Conservation (phyloP, 2,888 invertebrate species). For the Cacoxenus indagator region DNA sequence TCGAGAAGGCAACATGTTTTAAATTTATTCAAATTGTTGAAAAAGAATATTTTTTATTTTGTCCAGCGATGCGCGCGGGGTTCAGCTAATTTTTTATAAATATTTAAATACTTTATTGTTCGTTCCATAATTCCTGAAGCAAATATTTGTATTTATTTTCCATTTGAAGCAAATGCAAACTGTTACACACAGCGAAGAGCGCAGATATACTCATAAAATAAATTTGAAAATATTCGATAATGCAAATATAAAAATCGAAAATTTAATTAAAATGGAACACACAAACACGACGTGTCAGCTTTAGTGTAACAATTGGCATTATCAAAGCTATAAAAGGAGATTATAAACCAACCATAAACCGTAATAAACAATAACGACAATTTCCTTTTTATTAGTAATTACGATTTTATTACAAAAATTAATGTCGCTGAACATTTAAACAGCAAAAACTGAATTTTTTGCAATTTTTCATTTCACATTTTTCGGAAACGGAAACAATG, state of each 20-base stretch:
- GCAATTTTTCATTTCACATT: neutral
- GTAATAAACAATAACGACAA: neutral
- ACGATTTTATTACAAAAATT: neutral
- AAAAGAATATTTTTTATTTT: no score
- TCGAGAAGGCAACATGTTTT: no score
- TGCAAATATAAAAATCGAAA: constrained; percentile 18
- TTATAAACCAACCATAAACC: constrained; percentile 29
- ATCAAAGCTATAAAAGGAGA: constrained; percentile 38
- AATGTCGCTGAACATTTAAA: neutral
- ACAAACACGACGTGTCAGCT: constrained; percentile 47
- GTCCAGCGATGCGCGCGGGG: no score
- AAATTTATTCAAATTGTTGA: no score
- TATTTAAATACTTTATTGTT: no score
- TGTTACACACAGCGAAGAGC: constrained; percentile 60
- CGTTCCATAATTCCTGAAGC: no score
- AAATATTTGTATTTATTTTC: no score
- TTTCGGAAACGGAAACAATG: neutral
- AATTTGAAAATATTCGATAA: neutral
- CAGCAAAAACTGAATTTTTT: neutral
- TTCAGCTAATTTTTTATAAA: no score
- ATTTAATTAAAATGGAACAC: constrained; percentile 31
- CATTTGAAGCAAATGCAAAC: no score
- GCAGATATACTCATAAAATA: constrained; percentile 35
- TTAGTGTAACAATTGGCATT: constrained; percentile 68
- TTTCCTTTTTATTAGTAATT: constrained; percentile 2